phyloP scores from a whole-genome alignment of 2,888 invertebrate genomes.

The Zhengitettix transpicula region DNA sequence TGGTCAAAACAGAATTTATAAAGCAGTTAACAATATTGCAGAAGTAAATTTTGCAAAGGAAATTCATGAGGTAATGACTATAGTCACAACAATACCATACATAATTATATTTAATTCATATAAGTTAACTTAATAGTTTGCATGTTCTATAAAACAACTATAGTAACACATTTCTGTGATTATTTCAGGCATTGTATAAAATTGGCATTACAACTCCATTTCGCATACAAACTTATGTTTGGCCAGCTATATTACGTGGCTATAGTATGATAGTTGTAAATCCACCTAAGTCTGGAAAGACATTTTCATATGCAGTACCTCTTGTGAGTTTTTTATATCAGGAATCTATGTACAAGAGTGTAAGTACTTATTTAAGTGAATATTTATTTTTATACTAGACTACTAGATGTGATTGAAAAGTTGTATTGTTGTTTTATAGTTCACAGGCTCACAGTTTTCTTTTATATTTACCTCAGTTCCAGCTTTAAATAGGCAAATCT shows the following conservation, averaged over 20 bases:
- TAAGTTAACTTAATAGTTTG: neutral
- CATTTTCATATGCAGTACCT: slow-evolving; percentile 50
- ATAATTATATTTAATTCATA: neutral
- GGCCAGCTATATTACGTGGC: slow-evolving; percentile 49
- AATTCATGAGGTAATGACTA: neutral
- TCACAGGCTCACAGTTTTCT: no score
- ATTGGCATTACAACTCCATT: slow-evolving; percentile 28
- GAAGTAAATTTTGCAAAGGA: slow-evolving; percentile 1
- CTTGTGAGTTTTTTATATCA: slow-evolving; percentile 37
- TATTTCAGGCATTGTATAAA: slow-evolving; percentile 19
- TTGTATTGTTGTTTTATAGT: no score
- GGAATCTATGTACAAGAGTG: neutral
- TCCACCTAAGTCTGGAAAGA: slow-evolving; percentile 44
- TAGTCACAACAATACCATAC: neutral
- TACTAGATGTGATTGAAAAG: no score
- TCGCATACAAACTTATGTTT: slow-evolving; percentile 48
- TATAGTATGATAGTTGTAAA: slow-evolving; percentile 47
- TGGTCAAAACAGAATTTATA: neutral
- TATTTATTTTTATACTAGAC: neutral
- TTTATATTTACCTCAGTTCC: no score
- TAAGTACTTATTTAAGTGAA: neutral
- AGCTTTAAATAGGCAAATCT: no score
- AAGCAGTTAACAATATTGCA: neutral
- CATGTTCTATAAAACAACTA: neutral
- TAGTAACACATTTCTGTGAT: neutral